Percentiles rank a stretch among this genome's conserved stretches.
phyloP scores from a whole-genome alignment of 37 sponge, comb jelly and placozoan genomes.

The Chondrilla cf. caribensis region DNA sequence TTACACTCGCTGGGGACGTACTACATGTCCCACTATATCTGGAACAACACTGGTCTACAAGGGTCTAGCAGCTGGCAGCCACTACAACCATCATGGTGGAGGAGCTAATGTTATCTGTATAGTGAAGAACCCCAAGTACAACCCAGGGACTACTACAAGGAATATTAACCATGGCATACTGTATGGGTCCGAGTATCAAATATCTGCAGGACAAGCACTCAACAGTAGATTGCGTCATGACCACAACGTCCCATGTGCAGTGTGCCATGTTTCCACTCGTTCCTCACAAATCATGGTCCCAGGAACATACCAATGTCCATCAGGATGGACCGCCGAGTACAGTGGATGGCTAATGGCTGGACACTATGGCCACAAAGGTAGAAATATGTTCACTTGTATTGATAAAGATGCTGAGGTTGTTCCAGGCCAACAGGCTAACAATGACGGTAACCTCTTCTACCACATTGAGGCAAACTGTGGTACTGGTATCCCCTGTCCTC shows the following conservation, averaged over 20 bases:
- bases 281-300: conserved; percentile 43
- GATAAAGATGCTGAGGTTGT: conserved; percentile 42
- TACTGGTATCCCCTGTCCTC: conserved; percentile 43
- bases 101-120: conserved; percentile 53
- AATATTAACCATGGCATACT: background rate
- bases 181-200: conserved; percentile 42
- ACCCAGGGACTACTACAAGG: background rate
- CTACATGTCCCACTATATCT: conserved; percentile 22
- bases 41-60: conserved; percentile 45
- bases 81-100: conserved; percentile 35
- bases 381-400: conserved; percentile 44
- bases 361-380: conserved; percentile 2
- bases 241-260: conserved; percentile 58
- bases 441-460: conserved; percentile 29
- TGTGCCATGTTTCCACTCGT: conserved; percentile 37
- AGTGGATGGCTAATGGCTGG: conserved; percentile 51
- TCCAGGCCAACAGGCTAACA: conserved; percentile 8
- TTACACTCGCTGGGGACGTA: conserved; percentile 38
- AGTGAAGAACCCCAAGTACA: conserved; percentile 29
- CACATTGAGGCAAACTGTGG: conserved; percentile 43
- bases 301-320: conserved; percentile 34
- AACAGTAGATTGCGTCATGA: background rate
- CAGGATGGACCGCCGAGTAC: conserved; percentile 55
- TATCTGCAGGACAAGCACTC: background rate
- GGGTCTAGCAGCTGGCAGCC: conserved; percentile 22